Conservation (phyloP, 2,797 vertebrate species). For the Hippoglossus hippoglossus region DNA sequence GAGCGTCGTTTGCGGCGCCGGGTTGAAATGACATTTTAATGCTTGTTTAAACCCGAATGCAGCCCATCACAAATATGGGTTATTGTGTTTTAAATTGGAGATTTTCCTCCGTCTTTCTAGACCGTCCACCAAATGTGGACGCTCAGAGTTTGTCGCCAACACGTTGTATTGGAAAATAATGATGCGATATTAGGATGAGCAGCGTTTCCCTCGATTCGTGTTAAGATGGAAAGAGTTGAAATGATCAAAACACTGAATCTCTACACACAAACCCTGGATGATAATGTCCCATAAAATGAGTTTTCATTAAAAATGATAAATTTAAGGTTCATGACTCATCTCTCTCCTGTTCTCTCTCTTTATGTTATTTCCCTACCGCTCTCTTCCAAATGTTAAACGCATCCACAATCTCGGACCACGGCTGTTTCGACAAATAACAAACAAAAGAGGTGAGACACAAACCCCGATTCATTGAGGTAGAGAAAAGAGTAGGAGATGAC, state of each 20-base stretch:
- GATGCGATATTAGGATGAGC: background rate
- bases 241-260: background rate
- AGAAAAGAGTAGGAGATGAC: slow-evolving; percentile 2
- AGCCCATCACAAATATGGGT: slow-evolving; percentile 15
- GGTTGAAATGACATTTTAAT: slow-evolving; percentile 29
- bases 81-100: background rate
- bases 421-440: background rate
- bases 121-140: background rate
- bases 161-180: background rate
- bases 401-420: no score
- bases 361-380: background rate
- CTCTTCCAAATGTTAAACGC: no score
- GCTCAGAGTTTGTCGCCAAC: background rate
- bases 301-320: no score
- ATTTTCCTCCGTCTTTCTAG: slow-evolving; percentile 1
- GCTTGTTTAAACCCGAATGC: slow-evolving; percentile 30
- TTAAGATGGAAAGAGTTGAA: slow-evolving; percentile 6
- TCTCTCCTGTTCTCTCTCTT: background rate
- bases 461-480: background rate
- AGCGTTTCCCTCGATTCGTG: background rate
- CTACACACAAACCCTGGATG: slow-evolving; percentile 1
- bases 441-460: slow-evolving; percentile 11
- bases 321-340: background rate
- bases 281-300: background rate
- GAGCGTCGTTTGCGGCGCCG: background rate